Percentiles rank a stretch among this genome's conserved stretches.
phyloP scores from a whole-genome alignment of 2,888 invertebrate genomes.

The Busseola fusca region DNA sequence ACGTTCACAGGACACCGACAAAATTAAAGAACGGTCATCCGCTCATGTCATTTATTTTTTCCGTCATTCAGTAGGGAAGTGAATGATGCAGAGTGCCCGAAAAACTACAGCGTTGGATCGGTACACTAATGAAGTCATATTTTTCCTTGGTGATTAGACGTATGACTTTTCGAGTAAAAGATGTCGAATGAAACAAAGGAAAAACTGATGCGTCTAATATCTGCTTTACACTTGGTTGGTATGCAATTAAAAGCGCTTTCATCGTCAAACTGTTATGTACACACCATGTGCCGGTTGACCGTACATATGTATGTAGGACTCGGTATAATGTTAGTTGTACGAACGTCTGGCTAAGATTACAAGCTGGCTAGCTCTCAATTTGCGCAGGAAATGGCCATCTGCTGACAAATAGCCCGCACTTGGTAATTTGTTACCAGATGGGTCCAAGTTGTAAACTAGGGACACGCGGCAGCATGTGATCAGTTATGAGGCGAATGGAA shows the following conservation, averaged over 20 bases:
- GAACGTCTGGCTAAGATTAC: conserved; percentile 48
- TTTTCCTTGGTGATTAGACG: neutral
- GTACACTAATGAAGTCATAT: neutral
- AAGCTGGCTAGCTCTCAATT: conserved; percentile 56
- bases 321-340: conserved; percentile 16
- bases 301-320: neutral
- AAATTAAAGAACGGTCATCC: neutral
- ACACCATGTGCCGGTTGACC: neutral
- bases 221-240: neutral
- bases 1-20: neutral
- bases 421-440: conserved; percentile 53
- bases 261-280: neutral
- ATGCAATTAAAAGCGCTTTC: neutral
- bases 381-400: conserved; percentile 57
- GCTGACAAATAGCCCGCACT: conserved; percentile 55
- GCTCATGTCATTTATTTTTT: neutral
- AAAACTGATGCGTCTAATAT: neutral
- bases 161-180: neutral
- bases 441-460: conserved; percentile 25
- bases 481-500: neutral
- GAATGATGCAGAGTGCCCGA: neutral
- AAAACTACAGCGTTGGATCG: neutral
- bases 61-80: neutral
- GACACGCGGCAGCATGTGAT: no score
- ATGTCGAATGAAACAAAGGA: neutral